Base-by-base conservation (phyloP, 2,888 invertebrate species). In the Hymenopus coronatus region DNA sequence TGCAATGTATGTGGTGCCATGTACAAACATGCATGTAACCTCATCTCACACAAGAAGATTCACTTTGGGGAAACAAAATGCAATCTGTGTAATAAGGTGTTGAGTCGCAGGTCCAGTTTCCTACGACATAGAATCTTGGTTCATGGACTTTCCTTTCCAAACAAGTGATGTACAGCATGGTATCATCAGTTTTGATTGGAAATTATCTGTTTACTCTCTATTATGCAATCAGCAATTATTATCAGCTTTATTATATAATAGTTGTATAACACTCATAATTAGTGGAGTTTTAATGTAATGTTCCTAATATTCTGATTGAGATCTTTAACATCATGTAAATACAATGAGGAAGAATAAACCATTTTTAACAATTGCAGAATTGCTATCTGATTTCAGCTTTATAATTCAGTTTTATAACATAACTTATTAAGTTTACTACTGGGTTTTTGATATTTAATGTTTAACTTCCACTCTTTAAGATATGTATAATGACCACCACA, bases 61-160 rank as follows among this genome's bases (percentile, higher is more conserved):
- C 95, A 95, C 91, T 94, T 94, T 87, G 95, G 95, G 46, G 95
- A 95, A 92, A 95, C 95, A 30, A 94, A 94, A 91, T 95, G 95
- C 91, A 95, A 95, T 25, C 95, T 95, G 88, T 95, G 95, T 91
- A 94, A 94, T 91, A 93, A 95, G 90, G 94, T 95, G 90, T 95
- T 95, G 92, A 95, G 95, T 91, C 93, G 95, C n/a, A 87, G 83
- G 70, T 82, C 82, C 28, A 15, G 89, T 28, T 27, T 82, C 83
- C 8, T 70, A 33, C n/a, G 82, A 33, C 83, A 81, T 27, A 92
- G 93, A 93, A 93, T 93, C 93, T 92, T 92, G 92, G 91, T 91
- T 92, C 89, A 92, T 90, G 89, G 28, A 85, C 14, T 27, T 46
- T 27, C n/a, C 25, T 28, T 46, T 12, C 85, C 46, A 85, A 20